Percentiles rank a stretch among this genome's conserved stretches.
Evolutionary conservation across 2,888 invertebrate genomes (phyloP).

Genomic region (Trilocha varians): DNA sequence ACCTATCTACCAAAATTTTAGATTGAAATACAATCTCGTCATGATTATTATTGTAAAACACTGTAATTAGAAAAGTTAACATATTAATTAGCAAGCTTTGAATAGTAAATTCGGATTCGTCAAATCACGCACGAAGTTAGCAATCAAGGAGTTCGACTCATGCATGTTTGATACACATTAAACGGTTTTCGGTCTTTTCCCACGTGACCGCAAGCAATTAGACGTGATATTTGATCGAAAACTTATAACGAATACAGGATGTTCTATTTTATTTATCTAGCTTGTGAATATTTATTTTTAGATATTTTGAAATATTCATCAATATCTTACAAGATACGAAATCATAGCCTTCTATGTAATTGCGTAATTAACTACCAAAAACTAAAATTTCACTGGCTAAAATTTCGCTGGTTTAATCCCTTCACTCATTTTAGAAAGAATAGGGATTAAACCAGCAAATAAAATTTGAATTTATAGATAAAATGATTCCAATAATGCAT

Average conservation of each 20-base stretch:
- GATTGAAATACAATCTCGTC: not conserved
- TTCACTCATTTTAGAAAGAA: too few relatives aligned
- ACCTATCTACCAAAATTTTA: too few relatives aligned
- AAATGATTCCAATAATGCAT: too few relatives aligned
- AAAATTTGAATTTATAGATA: too few relatives aligned
- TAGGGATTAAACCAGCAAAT: too few relatives aligned
- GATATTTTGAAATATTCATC: too few relatives aligned
- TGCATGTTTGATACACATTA: conserved; percentile 59
- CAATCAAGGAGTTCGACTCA: conserved; percentile 59
- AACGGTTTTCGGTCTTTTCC: conserved; percentile 64
- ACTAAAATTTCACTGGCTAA: too few relatives aligned
- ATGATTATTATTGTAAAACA: conserved; percentile 15
- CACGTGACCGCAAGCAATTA: conserved; percentile 52
- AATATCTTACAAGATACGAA: too few relatives aligned
- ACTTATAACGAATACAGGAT: conserved; percentile 2
- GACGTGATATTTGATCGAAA: conserved; percentile 10
- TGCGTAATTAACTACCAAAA: too few relatives aligned
- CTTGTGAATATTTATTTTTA: not conserved
- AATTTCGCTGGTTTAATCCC: too few relatives aligned
- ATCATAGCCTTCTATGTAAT: too few relatives aligned
- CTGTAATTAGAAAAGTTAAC: conserved; percentile 2
- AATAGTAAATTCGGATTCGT: conserved; percentile 26
- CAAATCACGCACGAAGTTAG: conserved; percentile 51
- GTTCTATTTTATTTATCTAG: not conserved
- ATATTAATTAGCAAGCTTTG: conserved; percentile 7